phyloP scores from a whole-genome alignment of 2,888 invertebrate genomes.

The Mimas tiliae region DNA sequence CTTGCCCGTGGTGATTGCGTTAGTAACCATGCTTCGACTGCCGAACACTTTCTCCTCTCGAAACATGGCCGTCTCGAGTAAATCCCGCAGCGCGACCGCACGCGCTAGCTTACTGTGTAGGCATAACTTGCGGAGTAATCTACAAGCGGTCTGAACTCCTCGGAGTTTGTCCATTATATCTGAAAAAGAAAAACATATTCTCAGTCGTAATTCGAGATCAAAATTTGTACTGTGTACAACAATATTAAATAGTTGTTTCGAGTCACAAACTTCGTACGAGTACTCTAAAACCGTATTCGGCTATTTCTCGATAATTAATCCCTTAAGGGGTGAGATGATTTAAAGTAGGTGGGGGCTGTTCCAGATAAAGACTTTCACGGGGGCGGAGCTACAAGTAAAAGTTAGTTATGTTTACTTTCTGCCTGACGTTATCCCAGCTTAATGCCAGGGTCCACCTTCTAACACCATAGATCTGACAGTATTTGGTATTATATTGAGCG shows the following conservation, averaged over 20 bases:
- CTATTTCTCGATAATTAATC: too few relatives aligned
- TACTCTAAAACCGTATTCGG: too few relatives aligned
- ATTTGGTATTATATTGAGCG: too few relatives aligned
- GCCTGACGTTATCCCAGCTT: too few relatives aligned
- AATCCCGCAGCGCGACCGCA: conserved; percentile 88
- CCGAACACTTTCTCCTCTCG: conserved; percentile 89
- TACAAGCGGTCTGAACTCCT: conserved; percentile 87
- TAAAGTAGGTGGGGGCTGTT: too few relatives aligned
- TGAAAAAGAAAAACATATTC: conserved; percentile 49
- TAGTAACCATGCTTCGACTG: conserved; percentile 78
- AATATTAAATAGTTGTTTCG: not conserved
- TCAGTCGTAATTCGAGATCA: not conserved
- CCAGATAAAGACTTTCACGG: too few relatives aligned
- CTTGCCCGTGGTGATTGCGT: conserved; percentile 66
- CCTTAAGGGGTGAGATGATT: too few relatives aligned
- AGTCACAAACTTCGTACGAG: too few relatives aligned
- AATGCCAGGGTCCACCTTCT: too few relatives aligned
- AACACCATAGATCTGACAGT: too few relatives aligned
- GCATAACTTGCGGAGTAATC: conserved; percentile 87
- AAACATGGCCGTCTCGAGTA: conserved; percentile 90
- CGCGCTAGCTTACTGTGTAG: conserved; percentile 88
- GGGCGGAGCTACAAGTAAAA: too few relatives aligned
- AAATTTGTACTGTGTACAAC: not conserved
- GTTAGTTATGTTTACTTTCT: too few relatives aligned
- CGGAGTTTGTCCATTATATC: conserved; percentile 86